phyloP scores from a whole-genome alignment of 2,888 invertebrate genomes.

The Emmelina monodactyla region DNA sequence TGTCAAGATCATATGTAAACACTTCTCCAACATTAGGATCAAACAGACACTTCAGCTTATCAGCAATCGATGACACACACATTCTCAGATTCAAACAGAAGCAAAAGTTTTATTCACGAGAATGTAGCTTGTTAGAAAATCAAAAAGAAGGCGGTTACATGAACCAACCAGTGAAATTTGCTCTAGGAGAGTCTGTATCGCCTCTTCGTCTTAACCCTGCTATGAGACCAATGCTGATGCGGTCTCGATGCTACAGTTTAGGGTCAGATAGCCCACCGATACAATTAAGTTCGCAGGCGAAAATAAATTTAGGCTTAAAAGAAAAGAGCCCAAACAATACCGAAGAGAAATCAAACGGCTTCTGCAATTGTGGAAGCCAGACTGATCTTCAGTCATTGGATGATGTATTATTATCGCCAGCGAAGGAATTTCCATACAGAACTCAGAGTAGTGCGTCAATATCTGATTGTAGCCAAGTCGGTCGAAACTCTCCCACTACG shows the following conservation, averaged over 20 bases:
- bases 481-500: slow-evolving; percentile 61
- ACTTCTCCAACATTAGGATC: slow-evolving; percentile 62
- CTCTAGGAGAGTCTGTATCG: slow-evolving; percentile 72
- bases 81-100: slow-evolving; percentile 53
- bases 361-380: slow-evolving; percentile 78
- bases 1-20: slow-evolving; percentile 39
- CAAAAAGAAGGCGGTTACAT: slow-evolving; percentile 35
- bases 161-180: slow-evolving; percentile 68
- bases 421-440: slow-evolving; percentile 49
- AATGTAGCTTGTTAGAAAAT: slow-evolving; percentile 51
- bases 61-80: slow-evolving; percentile 69
- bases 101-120: slow-evolving; percentile 48
- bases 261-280: slow-evolving; percentile 64
- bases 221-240: slow-evolving; percentile 30
- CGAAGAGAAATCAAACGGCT: slow-evolving; percentile 42
- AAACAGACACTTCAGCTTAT: slow-evolving; percentile 74
- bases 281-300: slow-evolving; percentile 68
- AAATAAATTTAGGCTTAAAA: slow-evolving; percentile 70
- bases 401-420: slow-evolving; percentile 54
- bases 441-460: slow-evolving; percentile 56
- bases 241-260: slow-evolving; percentile 73
- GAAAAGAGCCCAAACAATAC: slow-evolving; percentile 50
- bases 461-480: slow-evolving; percentile 64
- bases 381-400: slow-evolving; percentile 74
- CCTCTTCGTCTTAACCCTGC: slow-evolving; percentile 41